These are phyloP conservation scores for Halocynthia aurantium DNA, from an alignment of 23 tunicate species.

Conservation along the genomic window DNA sequence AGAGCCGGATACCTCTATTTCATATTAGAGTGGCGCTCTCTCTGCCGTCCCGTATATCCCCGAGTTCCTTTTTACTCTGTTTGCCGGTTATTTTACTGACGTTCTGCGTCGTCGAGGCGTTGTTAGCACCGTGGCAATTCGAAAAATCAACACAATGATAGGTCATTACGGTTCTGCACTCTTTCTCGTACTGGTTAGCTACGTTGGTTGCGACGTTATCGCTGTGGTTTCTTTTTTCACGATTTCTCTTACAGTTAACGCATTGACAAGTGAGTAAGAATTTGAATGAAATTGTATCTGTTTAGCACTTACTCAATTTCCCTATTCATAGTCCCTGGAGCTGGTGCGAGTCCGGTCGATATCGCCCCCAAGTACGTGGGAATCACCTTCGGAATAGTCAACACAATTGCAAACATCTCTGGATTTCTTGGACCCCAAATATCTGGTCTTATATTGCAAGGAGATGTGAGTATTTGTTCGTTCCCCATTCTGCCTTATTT, in stretches of 20 bases:
- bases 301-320: too few relatives aligned
- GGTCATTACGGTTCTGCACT: constrained; percentile 23
- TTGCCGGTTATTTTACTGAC: constrained; percentile 30
- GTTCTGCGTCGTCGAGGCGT: constrained; percentile 9
- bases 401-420: constrained; percentile 75
- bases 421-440: constrained; percentile 85
- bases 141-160: constrained; percentile 29
- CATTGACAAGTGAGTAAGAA: constrained; percentile 8
- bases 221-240: constrained; percentile 28
- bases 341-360: constrained; percentile 72
- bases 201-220: constrained; percentile 31
- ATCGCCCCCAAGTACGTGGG: constrained; percentile 89
- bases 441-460: constrained; percentile 50
- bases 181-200: constrained; percentile 31
- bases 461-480: constrained; percentile 28
- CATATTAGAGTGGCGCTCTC: constrained; percentile 30
- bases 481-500: too few relatives aligned
- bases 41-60: constrained; percentile 31
- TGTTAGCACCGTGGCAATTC: constrained; percentile 13
- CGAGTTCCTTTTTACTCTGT: constrained; percentile 14
- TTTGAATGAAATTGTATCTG: too few relatives aligned
- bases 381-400: constrained; percentile 65
- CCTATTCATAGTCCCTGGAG: constrained; percentile 59
- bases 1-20: too few relatives aligned
- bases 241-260: constrained; percentile 27